phyloP scores from a whole-genome alignment of 2,797 vertebrate species.

The Macrochelys suwanniensis region DNA sequence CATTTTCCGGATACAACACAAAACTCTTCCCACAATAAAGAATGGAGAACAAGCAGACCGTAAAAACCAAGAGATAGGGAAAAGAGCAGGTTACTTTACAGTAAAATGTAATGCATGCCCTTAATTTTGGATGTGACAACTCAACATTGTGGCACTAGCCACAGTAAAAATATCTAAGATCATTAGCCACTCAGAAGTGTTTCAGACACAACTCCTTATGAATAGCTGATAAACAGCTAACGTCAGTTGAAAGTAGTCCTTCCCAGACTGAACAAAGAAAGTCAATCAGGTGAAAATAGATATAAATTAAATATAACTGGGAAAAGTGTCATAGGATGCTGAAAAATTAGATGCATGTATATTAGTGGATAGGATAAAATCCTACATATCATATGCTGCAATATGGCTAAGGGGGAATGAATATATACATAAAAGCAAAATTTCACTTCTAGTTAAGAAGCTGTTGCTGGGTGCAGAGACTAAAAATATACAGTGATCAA shows the following conservation, averaged over 20 bases:
- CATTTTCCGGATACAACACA: neutral
- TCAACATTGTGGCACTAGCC: neutral
- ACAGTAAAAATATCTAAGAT: neutral
- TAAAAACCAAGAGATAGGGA: neutral
- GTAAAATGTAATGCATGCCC: neutral
- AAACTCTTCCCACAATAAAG: neutral
- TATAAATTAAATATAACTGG: neutral
- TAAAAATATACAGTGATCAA: neutral
- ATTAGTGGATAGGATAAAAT: neutral
- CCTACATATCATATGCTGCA: neutral
- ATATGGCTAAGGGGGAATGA: neutral
- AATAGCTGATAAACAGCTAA: rapidly evolving
- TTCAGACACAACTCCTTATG: neutral
- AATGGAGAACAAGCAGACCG: neutral
- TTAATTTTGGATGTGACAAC: neutral
- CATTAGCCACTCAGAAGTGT: neutral
- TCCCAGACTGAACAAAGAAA: rapidly evolving
- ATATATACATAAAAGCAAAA: neutral
- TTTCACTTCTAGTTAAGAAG: neutral
- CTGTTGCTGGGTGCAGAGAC: neutral
- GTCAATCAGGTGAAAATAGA: neutral
- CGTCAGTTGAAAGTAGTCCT: neutral
- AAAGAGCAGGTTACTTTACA: neutral
- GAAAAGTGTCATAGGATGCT: neutral
- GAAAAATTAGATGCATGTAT: neutral